Evolutionary conservation across 2,888 invertebrate genomes (phyloP).

Genomic region (Asteroscopus sphinx): DNA sequence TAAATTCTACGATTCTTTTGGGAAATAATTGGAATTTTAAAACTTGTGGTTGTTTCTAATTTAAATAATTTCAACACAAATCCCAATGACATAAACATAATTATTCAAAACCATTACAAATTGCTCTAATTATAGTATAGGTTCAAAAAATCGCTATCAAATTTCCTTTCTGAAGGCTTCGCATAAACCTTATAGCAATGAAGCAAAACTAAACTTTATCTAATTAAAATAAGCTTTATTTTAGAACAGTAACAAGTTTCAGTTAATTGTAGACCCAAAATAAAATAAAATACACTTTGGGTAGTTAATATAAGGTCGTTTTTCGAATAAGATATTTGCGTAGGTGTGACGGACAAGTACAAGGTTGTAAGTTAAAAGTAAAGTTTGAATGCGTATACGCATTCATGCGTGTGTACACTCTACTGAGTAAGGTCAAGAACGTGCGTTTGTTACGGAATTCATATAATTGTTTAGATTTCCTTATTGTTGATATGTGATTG

Average conservation of each 20-base stretch:
- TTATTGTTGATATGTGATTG: conserved; percentile 18
- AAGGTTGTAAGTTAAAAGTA: conserved; percentile 50
- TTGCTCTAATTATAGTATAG: conserved; percentile 26
- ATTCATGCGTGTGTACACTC: conserved; percentile 29
- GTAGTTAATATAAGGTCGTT: background rate
- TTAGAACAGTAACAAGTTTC: background rate
- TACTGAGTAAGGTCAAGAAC: conserved; percentile 45
- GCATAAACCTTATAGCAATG: background rate
- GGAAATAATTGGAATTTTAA: no score
- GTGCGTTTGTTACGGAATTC: conserved; percentile 7
- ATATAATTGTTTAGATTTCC: conserved; percentile 26
- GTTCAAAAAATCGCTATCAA: conserved; percentile 24
- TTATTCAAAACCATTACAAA: conserved; percentile 23
- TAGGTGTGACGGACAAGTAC: conserved; percentile 60
- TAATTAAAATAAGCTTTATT: background rate
- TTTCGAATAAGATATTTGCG: conserved; percentile 25
- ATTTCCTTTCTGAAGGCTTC: conserved; percentile 25
- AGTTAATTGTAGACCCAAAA: background rate
- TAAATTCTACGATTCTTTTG: no score
- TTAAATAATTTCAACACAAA: no score
- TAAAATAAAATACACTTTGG: conserved; percentile 6
- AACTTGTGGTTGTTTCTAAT: no score
- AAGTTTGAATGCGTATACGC: conserved; percentile 38
- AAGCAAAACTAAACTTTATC: conserved; percentile 13
- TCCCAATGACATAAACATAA: conserved; percentile 3